Base-by-base conservation (phyloP, 2,797 vertebrate species). In the Zalophus californianus region DNA sequence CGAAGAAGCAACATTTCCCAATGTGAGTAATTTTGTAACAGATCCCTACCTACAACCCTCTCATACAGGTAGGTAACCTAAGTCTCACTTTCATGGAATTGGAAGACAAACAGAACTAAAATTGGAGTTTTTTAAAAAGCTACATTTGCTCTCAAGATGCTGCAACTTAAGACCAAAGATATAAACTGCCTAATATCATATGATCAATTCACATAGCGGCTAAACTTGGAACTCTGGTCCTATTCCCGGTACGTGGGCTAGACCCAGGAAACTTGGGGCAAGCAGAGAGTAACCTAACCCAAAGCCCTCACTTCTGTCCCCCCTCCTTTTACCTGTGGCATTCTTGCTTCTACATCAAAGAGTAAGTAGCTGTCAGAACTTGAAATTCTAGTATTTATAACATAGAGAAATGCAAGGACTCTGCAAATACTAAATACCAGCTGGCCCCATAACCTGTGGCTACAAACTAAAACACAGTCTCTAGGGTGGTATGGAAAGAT, bases 61-160 rank as follows among this genome's bases (percentile, higher is more conserved):
- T 50, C n/a, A 64, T 1, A 6, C 10, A 75, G 15, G 7, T 5
- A 41, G n/a, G 29, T 29, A 84, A 35, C 12, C 0, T 23, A 27
- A 83, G 48, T 77, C 83, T 89, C n/a, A 35, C 29, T 21, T 15
- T 64, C 35, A 64, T 15, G 48, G 38, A 70, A 50, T 50, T 29
- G 21, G 78, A 88, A 15, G 41, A 58, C 1, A 41, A 16, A 78
- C 1, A 35, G 16, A 78, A 44, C 50, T 56, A 38, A 75, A 27
- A 86, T 35, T 1, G 5, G 75, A 58, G 54, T 70, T 89, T 90
- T 27, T 13, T 38, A 85, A 23, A 75, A 82, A 66, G 38, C 41
- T n/a, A 41, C 41, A 79, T 54, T 82, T 84, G 56, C 35, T 62
- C 54, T 90, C 85, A 94, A 97, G 64, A 80, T 35, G 32, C 66